Conservation (phyloP, 2,113 vertebrate genomes). For the Trachemys scripta region DNA sequence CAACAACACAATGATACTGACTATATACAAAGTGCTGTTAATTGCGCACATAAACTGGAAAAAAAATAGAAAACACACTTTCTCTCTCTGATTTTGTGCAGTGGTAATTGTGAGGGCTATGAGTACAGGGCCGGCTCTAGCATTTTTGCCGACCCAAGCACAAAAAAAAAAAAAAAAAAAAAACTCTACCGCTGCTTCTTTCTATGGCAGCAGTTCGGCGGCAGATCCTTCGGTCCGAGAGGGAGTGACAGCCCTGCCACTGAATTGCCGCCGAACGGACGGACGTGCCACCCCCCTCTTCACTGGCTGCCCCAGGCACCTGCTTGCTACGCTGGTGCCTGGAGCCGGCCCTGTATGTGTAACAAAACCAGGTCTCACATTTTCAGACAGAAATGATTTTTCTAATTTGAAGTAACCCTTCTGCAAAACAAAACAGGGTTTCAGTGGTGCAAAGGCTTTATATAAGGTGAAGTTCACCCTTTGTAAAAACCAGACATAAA, state of each 20-base stretch:
- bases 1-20: neutral
- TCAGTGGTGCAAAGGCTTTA: neutral
- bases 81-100: neutral
- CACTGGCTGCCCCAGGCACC: no score
- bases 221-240: no score
- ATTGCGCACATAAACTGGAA: neutral
- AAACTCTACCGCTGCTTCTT: no score
- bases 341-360: neutral
- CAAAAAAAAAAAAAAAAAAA: no score
- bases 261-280: no score
- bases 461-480: neutral
- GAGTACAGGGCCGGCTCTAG: neutral
- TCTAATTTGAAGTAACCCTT: neutral
- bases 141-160: no score
- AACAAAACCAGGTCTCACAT: neutral
- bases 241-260: no score
- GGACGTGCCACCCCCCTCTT: no score
- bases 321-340: no score
- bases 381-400: conserved; percentile 10
- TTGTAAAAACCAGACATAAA: neutral
- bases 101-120: neutral
- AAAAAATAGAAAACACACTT: neutral
- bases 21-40: neutral
- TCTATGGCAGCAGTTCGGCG: no score
- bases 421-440: neutral